Evolutionary conservation across 2,888 invertebrate genomes (phyloP), one percentile per base, ranked within the genome.

Genomic region (Chloromyia formosa): DNA sequence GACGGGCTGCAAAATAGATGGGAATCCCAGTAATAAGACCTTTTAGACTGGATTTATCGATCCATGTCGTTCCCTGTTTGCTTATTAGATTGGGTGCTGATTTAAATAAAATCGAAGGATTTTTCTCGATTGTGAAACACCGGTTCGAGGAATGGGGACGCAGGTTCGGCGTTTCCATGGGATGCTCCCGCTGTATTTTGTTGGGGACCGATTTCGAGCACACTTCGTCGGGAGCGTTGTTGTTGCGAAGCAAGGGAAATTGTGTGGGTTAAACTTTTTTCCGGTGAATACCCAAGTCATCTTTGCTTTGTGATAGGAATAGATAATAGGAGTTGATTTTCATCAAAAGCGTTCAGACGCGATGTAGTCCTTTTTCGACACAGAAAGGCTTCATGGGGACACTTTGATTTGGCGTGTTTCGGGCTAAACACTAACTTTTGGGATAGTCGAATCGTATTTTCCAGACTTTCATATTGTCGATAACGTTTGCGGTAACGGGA

Each of bases 21-120:
- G 62, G 16, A 69, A 69, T 49, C 68, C 53, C 35, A 53, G 68
- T 53, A 69, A 69, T 69, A 53, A 69, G 53, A 53, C 53, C n/a
- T 69, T 69, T 53, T 23, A 69, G 68, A 16, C 23, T 54, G 23
- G 27, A 66, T 69, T 54, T 53, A 69, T 69, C 49, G 68, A 69
- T 69, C 68, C 42, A 27, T 27, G 53, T 53, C 68, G n/a, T 62
- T 40, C 16, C 18, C 62, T 35, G 40, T 23, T 62, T 40, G 40
- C 62, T 62, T 40, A 9, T 62, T 62, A 49, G 62, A 16, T 62
- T 40, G 16, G 62, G 62, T 62, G 40, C 23, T 40, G 62, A 62
- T 62, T 62, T 62, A 23, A 62, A 62, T 62, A 40, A 62, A 62
- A 62, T 62, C 40, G 62, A 62, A 62, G 14, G 14, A 16, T 62